phyloP scores from a whole-genome alignment of 2,888 invertebrate genomes.

The Lycocerus yunnanus region DNA sequence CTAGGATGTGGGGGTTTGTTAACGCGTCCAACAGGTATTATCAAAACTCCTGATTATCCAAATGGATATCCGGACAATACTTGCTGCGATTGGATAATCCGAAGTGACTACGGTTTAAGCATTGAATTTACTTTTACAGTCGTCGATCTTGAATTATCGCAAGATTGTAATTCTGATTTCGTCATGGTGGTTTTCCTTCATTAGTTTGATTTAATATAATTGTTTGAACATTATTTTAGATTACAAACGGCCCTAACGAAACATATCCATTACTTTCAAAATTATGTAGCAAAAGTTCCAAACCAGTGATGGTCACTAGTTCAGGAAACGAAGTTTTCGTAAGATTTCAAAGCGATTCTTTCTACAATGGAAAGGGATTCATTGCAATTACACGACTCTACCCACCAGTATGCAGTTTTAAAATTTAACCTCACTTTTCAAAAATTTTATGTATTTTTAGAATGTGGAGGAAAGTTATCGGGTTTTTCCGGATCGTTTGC shows the following conservation, averaged over 20 bases:
- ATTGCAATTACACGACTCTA: conserved; percentile 61
- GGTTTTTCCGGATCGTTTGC: conserved; percentile 68
- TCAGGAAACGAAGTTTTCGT: conserved; percentile 73
- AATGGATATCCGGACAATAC: conserved; percentile 69
- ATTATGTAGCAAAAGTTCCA: conserved; percentile 62
- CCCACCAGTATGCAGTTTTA: conserved; percentile 56
- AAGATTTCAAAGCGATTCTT: conserved; percentile 65
- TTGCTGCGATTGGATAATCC: conserved; percentile 81
- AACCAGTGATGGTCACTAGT: conserved; percentile 59
- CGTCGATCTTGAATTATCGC: conserved; percentile 68
- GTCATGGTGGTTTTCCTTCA: conserved; percentile 58
- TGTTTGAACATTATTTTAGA: conserved; percentile 37
- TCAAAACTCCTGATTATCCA: conserved; percentile 88
- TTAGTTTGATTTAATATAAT: background rate
- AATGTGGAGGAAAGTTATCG: conserved; percentile 74
- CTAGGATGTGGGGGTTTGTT: conserved; percentile 82
- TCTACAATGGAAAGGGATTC: conserved; percentile 68
- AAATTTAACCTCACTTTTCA: background rate
- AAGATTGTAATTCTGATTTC: conserved; percentile 70
- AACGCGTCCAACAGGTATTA: conserved; percentile 69
- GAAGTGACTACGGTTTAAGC: conserved; percentile 70
- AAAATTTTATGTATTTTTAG: conserved; percentile 48
- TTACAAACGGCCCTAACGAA: conserved; percentile 68
- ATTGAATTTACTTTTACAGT: conserved; percentile 71
- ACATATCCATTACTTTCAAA: conserved; percentile 58